Evolutionary conservation across 2,888 invertebrate genomes (phyloP).

Genomic region (Sepiola atlantica): DNA sequence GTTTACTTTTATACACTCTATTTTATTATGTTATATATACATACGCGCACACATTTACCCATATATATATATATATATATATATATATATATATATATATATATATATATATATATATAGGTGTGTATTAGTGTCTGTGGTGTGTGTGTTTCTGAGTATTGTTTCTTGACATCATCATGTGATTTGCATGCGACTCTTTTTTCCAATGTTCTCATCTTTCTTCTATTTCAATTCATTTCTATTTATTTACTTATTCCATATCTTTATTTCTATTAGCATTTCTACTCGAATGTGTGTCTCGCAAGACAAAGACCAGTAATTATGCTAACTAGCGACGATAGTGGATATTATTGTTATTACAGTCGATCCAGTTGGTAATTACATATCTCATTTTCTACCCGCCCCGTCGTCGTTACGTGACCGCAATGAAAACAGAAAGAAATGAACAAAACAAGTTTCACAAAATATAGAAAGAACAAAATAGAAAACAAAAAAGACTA

Average conservation of each 20-base stretch:
- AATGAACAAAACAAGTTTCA: neutral
- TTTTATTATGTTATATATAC: no score
- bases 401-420: neutral
- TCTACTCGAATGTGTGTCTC: neutral
- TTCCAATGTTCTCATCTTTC: neutral
- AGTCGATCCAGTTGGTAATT: conserved; percentile 22
- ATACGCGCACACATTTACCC: no score
- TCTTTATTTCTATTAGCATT: no score
- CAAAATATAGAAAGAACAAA: neutral
- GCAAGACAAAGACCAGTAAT: conserved; percentile 14
- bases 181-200: neutral
- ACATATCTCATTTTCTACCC: neutral
- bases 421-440: neutral
- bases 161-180: neutral
- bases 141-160: neutral
- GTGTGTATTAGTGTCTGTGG: neutral
- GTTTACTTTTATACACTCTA: no score
- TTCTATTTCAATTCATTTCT: neutral
- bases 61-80: neutral
- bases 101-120: neutral
- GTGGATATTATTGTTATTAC: conserved; percentile 6
- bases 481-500: neutral
- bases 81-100: neutral
- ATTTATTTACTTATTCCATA: no score
- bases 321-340: neutral